Base-by-base conservation (phyloP, 2,797 vertebrate species). In the Halcyon badia region DNA sequence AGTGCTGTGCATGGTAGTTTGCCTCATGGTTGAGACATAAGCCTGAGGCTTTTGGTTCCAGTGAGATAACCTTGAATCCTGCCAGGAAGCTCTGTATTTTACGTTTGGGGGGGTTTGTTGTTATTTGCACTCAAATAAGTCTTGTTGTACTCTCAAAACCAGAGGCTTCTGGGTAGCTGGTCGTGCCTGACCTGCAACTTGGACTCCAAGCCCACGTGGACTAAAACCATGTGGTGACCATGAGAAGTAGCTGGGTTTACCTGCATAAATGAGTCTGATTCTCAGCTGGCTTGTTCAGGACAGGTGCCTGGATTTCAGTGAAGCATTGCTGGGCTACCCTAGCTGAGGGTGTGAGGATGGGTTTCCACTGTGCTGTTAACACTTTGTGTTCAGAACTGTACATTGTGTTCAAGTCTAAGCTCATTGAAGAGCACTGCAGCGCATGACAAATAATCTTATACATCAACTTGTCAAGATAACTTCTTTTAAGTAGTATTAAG, bases 401-500 rank as follows among this genome's bases (percentile, higher is more conserved):
- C 0, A 0, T 14, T 26, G 15, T 6, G 1, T n/a, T n/a, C 44
- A n/a, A 31, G 31, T 39, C 41, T 60, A n/a, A 87, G 66, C 37
- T 69, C 46, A 9, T 83, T 61, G 71, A 57, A 20, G 61, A 80
- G 81, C 44, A 46, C 80, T 68, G 60, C 62, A 33, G 51, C 9
- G 66, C 31, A 5, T 91, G 83, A 87, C 60, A 78, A 83, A 75
- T 57, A 71, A 72, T 87, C 93, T 92, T 69, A 39, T 25, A 51
- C 41, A 68, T 83, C 71, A 78, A 13, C 57, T 89, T 90, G 90
- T 89, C 21, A 41, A 66, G 57, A 61, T 65, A 30, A 65, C 90
- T 85, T 58, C 44, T 83, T 90, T 49, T 68, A 84, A 87, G 68
- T 54, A 82, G 56, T 61, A 93, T 90, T 84, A 90, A 90, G 83